phyloP scores from a whole-genome alignment of 2,888 invertebrate species.

The Eumerus sabulonum region DNA sequence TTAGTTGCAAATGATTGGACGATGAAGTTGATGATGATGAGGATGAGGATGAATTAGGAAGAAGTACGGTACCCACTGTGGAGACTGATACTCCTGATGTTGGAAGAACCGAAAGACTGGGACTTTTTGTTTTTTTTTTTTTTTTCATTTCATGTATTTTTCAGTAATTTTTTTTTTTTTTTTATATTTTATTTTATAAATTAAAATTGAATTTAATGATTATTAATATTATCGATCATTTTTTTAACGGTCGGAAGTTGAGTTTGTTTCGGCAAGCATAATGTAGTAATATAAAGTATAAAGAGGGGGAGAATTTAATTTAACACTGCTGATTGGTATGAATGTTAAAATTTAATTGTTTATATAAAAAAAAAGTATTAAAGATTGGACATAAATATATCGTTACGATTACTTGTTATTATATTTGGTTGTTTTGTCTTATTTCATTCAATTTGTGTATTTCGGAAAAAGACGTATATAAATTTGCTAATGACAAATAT shows the following conservation, averaged over 20 bases:
- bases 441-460: not conserved
- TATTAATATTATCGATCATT: too few species aligned
- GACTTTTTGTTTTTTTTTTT: conserved; percentile 68
- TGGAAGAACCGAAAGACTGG: conserved; percentile 70
- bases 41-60: conserved; percentile 76
- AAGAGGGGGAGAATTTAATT: conserved; percentile 64
- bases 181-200: too few species aligned
- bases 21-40: conserved; percentile 77
- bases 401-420: conserved; percentile 19
- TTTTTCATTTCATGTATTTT: not conserved
- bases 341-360: conserved; percentile 15
- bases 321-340: conserved; percentile 53
- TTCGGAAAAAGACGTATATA: conserved; percentile 66
- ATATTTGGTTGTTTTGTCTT: conserved; percentile 33
- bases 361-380: too few species aligned
- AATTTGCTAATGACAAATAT: too few species aligned
- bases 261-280: conserved; percentile 56
- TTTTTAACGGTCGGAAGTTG: conserved; percentile 37
- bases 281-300: conserved; percentile 64
- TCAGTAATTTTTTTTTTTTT: conserved; percentile 22
- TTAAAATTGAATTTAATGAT: conserved; percentile 34
- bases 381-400: too few species aligned
- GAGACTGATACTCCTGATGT: conserved; percentile 76
- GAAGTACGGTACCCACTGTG: conserved; percentile 75
- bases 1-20: conserved; percentile 75